Percentiles rank a stretch among this genome's conserved stretches.
Evolutionary conservation across 2,888 invertebrate species (phyloP).

Genomic region (Sisyra terminalis): DNA sequence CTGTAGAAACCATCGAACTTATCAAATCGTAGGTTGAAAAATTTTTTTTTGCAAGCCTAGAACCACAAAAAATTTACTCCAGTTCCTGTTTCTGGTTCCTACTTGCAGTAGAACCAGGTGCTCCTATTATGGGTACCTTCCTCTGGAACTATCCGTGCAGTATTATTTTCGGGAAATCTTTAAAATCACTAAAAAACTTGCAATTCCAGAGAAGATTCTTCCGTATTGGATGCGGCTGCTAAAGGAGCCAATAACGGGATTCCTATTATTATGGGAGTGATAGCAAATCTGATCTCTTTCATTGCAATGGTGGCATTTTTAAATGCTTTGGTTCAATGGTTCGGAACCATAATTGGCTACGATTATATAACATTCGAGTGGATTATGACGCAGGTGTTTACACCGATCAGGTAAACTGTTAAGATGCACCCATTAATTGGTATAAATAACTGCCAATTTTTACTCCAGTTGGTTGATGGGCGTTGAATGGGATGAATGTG

Average conservation of each 20-base stretch:
- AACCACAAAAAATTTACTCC: no score
- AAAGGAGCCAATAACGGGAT: constrained; percentile 75
- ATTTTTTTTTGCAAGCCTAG: not conserved
- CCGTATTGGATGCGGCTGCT: constrained; percentile 79
- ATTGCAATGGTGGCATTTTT: constrained; percentile 74
- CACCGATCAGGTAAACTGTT: constrained; percentile 42
- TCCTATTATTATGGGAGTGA: constrained; percentile 66
- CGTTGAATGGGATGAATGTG: constrained; percentile 55
- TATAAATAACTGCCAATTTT: no score
- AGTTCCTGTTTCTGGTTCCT: no score
- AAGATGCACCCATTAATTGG: no score
- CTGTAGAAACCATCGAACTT: constrained; percentile 56
- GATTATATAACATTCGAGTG: constrained; percentile 45
- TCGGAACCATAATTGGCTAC: constrained; percentile 60
- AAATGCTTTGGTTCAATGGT: constrained; percentile 66
- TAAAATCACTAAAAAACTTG: no score
- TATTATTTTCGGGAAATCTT: no score
- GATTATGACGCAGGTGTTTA: constrained; percentile 75
- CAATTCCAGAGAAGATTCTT: constrained; percentile 53
- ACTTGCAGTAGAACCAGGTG: no score
- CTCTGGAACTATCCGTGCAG: no score
- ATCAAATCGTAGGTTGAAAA: constrained; percentile 41
- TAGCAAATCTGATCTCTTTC: constrained; percentile 85
- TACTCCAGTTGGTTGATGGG: constrained; percentile 65
- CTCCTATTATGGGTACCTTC: no score